These are phyloP conservation scores for Apocrypta bakeri DNA, from an alignment of 1,140 invertebrate species.

Conservation along the genomic window DNA sequence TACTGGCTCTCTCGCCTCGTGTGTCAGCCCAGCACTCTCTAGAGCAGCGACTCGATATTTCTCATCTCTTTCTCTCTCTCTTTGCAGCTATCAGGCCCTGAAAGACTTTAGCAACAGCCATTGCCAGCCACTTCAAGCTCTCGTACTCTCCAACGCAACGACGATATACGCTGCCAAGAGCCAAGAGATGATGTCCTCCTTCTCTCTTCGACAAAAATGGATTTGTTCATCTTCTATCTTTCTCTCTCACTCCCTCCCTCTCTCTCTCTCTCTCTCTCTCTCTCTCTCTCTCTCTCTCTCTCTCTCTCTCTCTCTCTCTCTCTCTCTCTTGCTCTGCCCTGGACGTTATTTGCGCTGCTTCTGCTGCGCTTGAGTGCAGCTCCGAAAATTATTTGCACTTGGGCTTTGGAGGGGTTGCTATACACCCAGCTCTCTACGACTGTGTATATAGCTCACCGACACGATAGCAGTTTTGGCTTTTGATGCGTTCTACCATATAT, in stretches of 20 bases:
- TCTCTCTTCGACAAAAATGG: conserved; percentile 43
- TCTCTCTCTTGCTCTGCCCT: not conserved
- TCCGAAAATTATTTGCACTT: conserved; percentile 46
- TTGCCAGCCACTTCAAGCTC: not conserved
- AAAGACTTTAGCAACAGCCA: conserved; percentile 2
- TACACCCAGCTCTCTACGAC: not conserved
- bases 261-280: too few species aligned
- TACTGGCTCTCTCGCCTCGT: not conserved
- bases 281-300: too few species aligned
- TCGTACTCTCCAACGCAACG: not conserved
- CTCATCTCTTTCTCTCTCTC: not conserved
- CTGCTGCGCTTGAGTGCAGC: conserved; percentile 30
- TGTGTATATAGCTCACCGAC: too few species aligned
- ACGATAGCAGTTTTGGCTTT: not conserved
- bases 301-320: not conserved
- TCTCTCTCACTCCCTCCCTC: too few species aligned
- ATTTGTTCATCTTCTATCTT: too few species aligned
- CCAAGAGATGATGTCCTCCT: conserved; percentile 32
- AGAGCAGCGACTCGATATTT: conserved; percentile 31
- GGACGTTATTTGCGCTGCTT: conserved; percentile 40
- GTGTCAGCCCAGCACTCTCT: not conserved
- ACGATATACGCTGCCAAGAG: not conserved
- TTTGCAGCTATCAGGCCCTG: not conserved
- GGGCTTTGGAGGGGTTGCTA: not conserved
- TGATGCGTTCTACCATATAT: not conserved